phyloP scores from a whole-genome alignment of 2,113 vertebrate species.

The Sminthopsis crassicaudata region DNA sequence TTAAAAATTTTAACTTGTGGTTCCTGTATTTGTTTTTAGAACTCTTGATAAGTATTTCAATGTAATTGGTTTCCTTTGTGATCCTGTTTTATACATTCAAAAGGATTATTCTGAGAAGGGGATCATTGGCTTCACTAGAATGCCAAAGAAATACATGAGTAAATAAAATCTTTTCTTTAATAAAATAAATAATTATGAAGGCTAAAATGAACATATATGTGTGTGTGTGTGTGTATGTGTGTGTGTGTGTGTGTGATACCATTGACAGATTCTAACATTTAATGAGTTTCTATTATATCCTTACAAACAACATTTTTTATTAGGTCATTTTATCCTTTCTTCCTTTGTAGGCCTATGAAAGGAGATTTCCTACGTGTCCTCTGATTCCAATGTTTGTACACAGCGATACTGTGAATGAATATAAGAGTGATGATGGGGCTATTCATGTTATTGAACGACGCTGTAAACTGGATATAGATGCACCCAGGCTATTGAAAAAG shows the following conservation, averaged over 20 bases:
- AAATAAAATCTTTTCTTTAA: not conserved
- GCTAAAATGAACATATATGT: not conserved
- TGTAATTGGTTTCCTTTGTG: not conserved
- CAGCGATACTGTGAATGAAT: conserved; percentile 91
- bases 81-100: not conserved
- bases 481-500: conserved; percentile 95
- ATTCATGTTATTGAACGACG: conserved; percentile 89
- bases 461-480: conserved; percentile 95
- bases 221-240: too few species aligned
- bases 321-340: not conserved
- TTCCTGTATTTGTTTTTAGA: not conserved
- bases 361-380: conserved; percentile 93
- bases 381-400: conserved; percentile 97
- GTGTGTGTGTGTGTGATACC: too few species aligned
- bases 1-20: not conserved
- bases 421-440: conserved; percentile 89
- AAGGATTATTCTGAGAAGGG: not conserved
- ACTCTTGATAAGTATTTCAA: not conserved
- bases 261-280: not conserved
- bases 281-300: not conserved
- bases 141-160: not conserved
- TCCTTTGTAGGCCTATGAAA: conserved; percentile 90
- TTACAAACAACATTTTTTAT: not conserved
- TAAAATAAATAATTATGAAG: not conserved
- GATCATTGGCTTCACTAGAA: not conserved